Evolutionary conservation across 1,140 invertebrate species (phyloP).

Genomic region (Anoplophora glabripennis): DNA sequence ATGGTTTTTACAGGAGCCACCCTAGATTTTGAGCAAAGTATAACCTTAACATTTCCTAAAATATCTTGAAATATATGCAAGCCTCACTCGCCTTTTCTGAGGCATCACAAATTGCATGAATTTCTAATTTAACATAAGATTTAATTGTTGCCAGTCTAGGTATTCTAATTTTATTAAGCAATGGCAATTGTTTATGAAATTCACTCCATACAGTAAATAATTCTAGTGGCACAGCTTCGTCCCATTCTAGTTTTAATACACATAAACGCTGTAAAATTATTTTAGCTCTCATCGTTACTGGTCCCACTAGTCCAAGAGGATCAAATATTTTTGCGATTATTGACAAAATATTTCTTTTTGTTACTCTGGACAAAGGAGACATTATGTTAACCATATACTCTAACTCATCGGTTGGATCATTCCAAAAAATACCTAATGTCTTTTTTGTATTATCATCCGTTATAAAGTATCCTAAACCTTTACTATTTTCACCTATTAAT

Average conservation of each 20-base stretch:
- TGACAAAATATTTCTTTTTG: background rate
- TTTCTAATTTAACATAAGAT: conserved; percentile 19
- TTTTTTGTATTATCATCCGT: background rate
- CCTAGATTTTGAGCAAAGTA: conserved; percentile 39
- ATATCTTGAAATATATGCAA: conserved; percentile 29
- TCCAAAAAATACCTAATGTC: background rate
- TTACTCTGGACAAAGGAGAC: no score
- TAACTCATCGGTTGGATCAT: background rate
- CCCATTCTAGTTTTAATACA: background rate
- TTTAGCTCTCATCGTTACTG: background rate
- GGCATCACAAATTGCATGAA: conserved; percentile 45
- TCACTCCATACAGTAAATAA: no score
- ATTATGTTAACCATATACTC: no score
- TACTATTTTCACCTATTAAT: background rate
- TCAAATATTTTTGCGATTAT: background rate
- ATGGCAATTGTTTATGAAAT: no score
- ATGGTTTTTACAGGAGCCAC: conserved; percentile 43
- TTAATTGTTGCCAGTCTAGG: conserved; percentile 22
- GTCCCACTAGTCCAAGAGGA: background rate
- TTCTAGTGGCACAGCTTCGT: background rate
- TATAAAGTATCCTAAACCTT: background rate
- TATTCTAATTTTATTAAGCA: no score
- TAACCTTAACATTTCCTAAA: no score
- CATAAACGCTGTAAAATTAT: conserved; percentile 6
- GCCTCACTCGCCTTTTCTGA: conserved; percentile 39